Conservation (phyloP, 1,140 invertebrate genomes). For the Steinernema feltiae region DNA sequence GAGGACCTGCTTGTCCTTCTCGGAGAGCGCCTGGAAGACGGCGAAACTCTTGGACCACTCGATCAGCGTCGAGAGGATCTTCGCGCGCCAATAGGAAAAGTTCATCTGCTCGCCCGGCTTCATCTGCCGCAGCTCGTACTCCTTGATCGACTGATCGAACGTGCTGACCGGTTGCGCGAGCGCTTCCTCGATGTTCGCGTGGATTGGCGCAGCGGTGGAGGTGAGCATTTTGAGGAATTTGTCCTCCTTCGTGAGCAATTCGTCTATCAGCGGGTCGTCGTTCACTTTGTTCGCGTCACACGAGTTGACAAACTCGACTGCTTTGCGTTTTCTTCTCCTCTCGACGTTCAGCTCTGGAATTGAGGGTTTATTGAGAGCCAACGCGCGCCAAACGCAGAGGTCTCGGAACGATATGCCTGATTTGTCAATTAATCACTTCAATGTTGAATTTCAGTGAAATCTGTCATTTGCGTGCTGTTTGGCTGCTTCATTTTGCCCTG, state of each 20-base stretch:
- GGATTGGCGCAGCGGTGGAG: background rate
- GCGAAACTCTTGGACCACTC: slow-evolving; percentile 55
- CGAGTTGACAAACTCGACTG: slow-evolving; percentile 26
- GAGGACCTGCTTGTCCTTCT: slow-evolving; percentile 45
- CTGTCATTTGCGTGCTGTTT: too few relatives aligned
- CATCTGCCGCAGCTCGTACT: slow-evolving; percentile 41
- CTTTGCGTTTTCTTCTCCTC: slow-evolving; percentile 46
- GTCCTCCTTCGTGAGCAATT: background rate
- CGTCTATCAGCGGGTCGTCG: background rate
- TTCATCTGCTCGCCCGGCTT: slow-evolving; percentile 47
- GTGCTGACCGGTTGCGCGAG: background rate
- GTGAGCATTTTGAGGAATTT: background rate
- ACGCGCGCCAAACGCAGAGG: too few relatives aligned
- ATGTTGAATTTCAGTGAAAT: too few relatives aligned
- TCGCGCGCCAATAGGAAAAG: slow-evolving; percentile 55
- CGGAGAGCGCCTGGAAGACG: background rate
- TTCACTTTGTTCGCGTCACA: background rate
- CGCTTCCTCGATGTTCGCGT: background rate
- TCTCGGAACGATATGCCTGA: too few relatives aligned
- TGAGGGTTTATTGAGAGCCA: background rate
- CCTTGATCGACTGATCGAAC: background rate
- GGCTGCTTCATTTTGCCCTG: too few relatives aligned
- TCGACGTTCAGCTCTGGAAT: slow-evolving; percentile 53
- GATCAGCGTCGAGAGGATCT: slow-evolving; percentile 52
- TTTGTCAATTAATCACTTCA: too few relatives aligned